These are phyloP conservation scores for Epinephelus coioides DNA, from an alignment of 2,797 vertebrate species.

Conservation along the genomic window DNA sequence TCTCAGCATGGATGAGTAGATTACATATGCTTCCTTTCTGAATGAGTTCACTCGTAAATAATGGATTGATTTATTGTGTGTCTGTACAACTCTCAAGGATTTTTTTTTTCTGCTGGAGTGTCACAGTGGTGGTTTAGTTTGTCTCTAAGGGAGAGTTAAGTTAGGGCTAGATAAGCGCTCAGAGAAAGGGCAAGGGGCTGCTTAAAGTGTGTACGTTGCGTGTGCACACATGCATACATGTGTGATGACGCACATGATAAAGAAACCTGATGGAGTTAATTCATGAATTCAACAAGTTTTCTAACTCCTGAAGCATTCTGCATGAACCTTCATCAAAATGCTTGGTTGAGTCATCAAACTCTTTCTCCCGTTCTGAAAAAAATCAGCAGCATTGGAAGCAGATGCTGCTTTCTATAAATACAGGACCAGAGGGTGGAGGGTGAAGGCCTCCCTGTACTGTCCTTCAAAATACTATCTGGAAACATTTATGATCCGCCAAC, in stretches of 20 bases:
- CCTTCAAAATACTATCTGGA: conserved; percentile 80
- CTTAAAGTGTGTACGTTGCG: not conserved
- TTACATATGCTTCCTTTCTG: conserved; percentile 86
- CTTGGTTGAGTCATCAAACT: conserved; percentile 66
- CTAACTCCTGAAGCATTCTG: conserved; percentile 24
- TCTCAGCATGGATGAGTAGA: conserved; percentile 84
- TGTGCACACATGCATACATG: conserved; percentile 15
- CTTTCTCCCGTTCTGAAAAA: conserved; percentile 42
- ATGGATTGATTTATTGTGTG: conserved; percentile 83
- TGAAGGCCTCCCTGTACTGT: conserved; percentile 67
- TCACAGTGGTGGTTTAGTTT: conserved; percentile 70
- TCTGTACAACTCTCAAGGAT: conserved; percentile 76
- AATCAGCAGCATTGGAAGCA: conserved; percentile 75
- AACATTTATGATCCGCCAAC: conserved; percentile 78
- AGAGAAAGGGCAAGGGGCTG: conserved; percentile 32
- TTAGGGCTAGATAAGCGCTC: conserved; percentile 45
- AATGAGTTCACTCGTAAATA: conserved; percentile 85
- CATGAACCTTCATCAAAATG: conserved; percentile 43
- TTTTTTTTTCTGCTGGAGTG: conserved; percentile 56
- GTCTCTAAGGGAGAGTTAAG: conserved; percentile 69
- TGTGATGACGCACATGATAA: conserved; percentile 27
- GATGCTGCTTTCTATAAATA: conserved; percentile 74
- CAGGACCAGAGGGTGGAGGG: conserved; percentile 59
- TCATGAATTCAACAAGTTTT: conserved; percentile 44
- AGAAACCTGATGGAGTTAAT: conserved; percentile 30